Conservation (phyloP, 2,888 invertebrate genomes). For the Endomychus coccineus region DNA sequence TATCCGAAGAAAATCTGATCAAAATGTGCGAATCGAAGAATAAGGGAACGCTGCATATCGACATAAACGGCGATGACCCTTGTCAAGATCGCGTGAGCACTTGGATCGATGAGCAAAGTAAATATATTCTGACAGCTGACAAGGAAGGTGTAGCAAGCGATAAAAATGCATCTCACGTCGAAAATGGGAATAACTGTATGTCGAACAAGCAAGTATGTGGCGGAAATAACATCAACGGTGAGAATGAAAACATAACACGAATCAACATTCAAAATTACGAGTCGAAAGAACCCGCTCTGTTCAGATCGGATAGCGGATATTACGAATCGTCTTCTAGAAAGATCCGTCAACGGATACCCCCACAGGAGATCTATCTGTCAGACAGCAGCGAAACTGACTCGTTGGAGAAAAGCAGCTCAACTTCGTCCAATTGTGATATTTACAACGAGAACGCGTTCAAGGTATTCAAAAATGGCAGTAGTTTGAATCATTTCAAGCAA, state of each 20-base stretch:
- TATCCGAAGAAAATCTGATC: conserved; percentile 6
- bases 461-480: no score
- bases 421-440: neutral
- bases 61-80: conserved; percentile 20
- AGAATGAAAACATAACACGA: neutral
- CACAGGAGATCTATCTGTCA: conserved; percentile 21
- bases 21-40: conserved; percentile 15
- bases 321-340: conserved; percentile 39
- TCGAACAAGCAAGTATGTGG: neutral
- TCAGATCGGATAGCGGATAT: conserved; percentile 37
- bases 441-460: no score
- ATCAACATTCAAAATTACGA: conserved; percentile 13
- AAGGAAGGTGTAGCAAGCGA: conserved; percentile 12
- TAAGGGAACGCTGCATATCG: conserved; percentile 16
- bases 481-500: no score
- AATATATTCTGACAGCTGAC: conserved; percentile 27
- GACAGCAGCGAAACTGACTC: conserved; percentile 3
- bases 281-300: conserved; percentile 19
- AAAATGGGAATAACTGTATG: neutral
- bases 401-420: conserved; percentile 2
- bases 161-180: conserved; percentile 2
- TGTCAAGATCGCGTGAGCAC: conserved; percentile 32
- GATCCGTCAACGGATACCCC: conserved; percentile 39
- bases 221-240: conserved; percentile 1
- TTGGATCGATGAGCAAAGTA: conserved; percentile 41